These are phyloP conservation scores for Clavelina lepadiformis DNA, from an alignment of 23 tunicate species.

Conservation along the genomic window DNA sequence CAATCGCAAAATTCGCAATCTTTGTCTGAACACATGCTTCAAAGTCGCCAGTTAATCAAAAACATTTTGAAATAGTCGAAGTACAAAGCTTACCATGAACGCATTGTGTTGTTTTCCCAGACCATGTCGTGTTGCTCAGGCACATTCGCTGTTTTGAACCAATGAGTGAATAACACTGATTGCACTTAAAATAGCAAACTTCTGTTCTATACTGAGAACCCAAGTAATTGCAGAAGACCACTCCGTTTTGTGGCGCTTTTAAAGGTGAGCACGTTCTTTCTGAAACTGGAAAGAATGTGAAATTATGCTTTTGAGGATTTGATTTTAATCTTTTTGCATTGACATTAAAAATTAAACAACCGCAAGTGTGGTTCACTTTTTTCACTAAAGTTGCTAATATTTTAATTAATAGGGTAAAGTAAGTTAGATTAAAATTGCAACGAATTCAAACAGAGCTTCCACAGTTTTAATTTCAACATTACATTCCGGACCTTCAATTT, in stretches of 20 bases:
- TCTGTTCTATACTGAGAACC: slow-evolving; percentile 13
- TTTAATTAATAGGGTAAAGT: too few species aligned
- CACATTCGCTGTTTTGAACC: slow-evolving; percentile 38
- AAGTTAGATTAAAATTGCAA: too few species aligned
- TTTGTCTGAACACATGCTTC: background rate
- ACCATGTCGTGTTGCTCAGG: slow-evolving; percentile 29
- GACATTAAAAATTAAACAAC: too few species aligned
- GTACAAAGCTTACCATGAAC: slow-evolving; percentile 25
- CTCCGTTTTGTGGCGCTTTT: slow-evolving; percentile 30
- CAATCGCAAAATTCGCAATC: slow-evolving; percentile 14
- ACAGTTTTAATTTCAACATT: too few species aligned
- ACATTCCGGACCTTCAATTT: slow-evolving; percentile 39
- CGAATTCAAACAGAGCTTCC: too few species aligned
- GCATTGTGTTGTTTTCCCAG: slow-evolving; percentile 42
- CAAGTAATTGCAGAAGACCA: slow-evolving; percentile 15
- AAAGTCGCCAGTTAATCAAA: background rate
- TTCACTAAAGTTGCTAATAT: too few species aligned
- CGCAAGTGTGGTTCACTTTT: too few species aligned
- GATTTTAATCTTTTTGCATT: too few species aligned
- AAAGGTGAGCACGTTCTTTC: slow-evolving; percentile 34
- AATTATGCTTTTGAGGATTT: too few species aligned
- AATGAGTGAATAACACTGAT: slow-evolving; percentile 17
- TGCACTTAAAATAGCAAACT: slow-evolving; percentile 41
- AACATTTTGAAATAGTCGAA: too few species aligned
- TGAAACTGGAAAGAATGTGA: slow-evolving; percentile 1